A percentile compares a stretch with the other conserved stretches of the same genome.
phyloP scores from a whole-genome alignment of 2,113 vertebrate species.

The Macaca fascicularis region DNA sequence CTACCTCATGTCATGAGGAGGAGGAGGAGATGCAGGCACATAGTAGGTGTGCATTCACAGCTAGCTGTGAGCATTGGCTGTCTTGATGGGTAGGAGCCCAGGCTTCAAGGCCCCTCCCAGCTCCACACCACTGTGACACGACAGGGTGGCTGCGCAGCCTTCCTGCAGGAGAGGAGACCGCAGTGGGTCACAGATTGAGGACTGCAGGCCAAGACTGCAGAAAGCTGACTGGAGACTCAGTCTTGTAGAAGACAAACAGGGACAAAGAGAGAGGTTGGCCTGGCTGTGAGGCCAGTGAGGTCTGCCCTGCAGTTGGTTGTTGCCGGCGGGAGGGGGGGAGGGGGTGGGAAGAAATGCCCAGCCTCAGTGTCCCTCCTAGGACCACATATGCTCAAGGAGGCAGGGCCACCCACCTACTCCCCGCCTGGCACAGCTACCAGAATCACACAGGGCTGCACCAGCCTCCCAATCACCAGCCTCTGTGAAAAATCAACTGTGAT shows the following conservation, averaged over 20 bases:
- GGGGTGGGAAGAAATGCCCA: fast-evolving
- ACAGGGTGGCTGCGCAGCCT: neutral
- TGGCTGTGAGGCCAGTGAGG: fast-evolving
- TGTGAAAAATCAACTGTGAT: neutral
- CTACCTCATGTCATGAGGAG: too few species aligned
- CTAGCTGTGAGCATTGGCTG: neutral
- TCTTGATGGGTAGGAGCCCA: neutral
- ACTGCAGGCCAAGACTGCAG: neutral
- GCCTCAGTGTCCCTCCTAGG: neutral
- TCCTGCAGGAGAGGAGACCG: fast-evolving
- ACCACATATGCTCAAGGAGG: fast-evolving
- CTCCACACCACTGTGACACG: fast-evolving
- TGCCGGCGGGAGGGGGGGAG: fast-evolving
- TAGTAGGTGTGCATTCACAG: fast-evolving
- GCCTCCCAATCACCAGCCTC: neutral
- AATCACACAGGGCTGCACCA: fast-evolving
- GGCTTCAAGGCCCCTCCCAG: neutral
- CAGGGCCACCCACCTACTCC: fast-evolving
- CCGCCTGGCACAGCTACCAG: neutral
- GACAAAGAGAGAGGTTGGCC: neutral
- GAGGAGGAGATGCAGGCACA: fast-evolving
- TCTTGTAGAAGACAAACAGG: fast-evolving
- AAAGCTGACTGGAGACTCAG: fast-evolving
- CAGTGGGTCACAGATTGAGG: fast-evolving
- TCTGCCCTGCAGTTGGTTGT: too few species aligned